Percentiles rank a stretch among this genome's conserved stretches.
Evolutionary conservation across 2,797 vertebrate genomes (phyloP).

Genomic region (Salmo trutta): DNA sequence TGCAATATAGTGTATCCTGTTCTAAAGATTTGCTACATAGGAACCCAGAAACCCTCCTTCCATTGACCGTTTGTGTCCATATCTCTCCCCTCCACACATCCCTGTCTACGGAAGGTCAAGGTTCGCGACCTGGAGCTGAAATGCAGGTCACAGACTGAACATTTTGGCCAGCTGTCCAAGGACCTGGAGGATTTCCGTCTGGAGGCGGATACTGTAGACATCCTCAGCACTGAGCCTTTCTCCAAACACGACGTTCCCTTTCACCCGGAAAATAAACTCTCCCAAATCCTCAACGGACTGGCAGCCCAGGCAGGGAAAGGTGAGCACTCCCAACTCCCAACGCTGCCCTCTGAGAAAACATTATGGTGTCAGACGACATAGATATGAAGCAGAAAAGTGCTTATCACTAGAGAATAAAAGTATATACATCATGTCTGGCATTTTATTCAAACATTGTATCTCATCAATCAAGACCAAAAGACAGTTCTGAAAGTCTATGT

Average conservation of each 20-base stretch:
- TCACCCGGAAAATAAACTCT: constrained; percentile 67
- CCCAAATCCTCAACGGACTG: constrained; percentile 76
- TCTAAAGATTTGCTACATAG: neutral
- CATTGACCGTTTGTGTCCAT: neutral
- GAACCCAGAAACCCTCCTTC: neutral
- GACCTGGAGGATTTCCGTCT: constrained; percentile 84
- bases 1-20: neutral
- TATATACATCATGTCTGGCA: neutral
- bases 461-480: neutral
- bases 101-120: constrained; percentile 78
- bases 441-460: neutral
- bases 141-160: constrained; percentile 89
- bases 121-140: constrained; percentile 88
- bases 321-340: constrained; percentile 52
- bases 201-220: constrained; percentile 78
- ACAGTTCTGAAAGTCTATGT: neutral
- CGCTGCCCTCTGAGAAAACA: neutral
- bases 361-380: neutral
- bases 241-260: constrained; percentile 46
- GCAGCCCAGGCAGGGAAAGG: constrained; percentile 78
- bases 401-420: neutral
- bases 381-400: neutral
- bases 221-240: constrained; percentile 59
- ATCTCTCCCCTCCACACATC: neutral
- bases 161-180: constrained; percentile 85